Percentiles rank a stretch among this genome's conserved stretches.
phyloP scores from a whole-genome alignment of 1,140 invertebrate species.

The Orius insidiosus region DNA sequence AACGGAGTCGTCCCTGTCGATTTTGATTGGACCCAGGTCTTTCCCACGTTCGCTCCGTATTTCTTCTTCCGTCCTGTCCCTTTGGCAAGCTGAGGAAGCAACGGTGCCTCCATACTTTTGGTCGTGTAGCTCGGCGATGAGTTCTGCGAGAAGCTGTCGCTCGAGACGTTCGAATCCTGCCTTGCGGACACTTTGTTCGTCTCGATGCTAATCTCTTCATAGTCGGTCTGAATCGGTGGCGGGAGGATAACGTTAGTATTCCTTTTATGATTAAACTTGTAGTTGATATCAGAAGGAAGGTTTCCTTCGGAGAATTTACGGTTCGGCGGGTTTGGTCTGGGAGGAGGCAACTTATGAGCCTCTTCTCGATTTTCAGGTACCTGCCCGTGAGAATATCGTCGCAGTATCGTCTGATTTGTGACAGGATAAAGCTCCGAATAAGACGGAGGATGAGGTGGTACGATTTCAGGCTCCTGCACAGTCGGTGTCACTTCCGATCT shows the following conservation, averaged over 20 bases:
- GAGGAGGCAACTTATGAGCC: conserved; percentile 22
- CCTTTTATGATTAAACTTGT: conserved; percentile 22
- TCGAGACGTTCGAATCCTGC: conserved; percentile 63
- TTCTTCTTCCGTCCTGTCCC: conserved; percentile 11
- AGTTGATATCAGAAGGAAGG: conserved; percentile 26
- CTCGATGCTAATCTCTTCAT: conserved; percentile 16
- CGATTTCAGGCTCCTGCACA: conserved; percentile 24
- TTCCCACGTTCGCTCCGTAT: conserved; percentile 9
- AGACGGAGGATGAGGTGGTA: conserved; percentile 30
- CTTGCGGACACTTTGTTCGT: conserved; percentile 29
- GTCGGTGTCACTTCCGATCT: conserved; percentile 14
- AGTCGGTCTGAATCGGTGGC: conserved; percentile 25
- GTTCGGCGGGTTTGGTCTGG: conserved; percentile 4
- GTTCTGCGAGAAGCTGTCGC: conserved; percentile 63
- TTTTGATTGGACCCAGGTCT: conserved; percentile 9
- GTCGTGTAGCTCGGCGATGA: conserved; percentile 63
- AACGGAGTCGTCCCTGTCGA: conserved; percentile 15
- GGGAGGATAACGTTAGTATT: conserved; percentile 24
- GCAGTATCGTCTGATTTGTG: conserved; percentile 13
- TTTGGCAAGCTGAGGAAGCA: conserved; percentile 33
- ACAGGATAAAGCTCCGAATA: conserved; percentile 29
- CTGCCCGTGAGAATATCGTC: conserved; percentile 17
- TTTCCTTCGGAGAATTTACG: conserved; percentile 23
- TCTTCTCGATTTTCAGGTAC: conserved; percentile 16
- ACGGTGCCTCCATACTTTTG: conserved; percentile 63